These are phyloP conservation scores for Labrus mixtus DNA, from an alignment of 2,113 vertebrate species.

Conservation along the genomic window DNA sequence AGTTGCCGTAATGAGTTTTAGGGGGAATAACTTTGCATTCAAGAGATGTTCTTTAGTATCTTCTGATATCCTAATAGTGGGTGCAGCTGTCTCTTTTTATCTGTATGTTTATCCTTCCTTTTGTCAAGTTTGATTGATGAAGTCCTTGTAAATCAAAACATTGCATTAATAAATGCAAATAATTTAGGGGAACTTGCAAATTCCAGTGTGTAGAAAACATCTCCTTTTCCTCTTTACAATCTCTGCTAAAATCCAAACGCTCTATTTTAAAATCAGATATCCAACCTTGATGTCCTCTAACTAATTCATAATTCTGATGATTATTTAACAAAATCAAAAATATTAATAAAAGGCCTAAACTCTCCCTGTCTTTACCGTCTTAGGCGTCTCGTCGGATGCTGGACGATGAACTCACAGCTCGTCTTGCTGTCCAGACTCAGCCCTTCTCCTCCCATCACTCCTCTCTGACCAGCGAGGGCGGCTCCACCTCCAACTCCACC, in stretches of 20 bases:
- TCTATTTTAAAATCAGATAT: not conserved
- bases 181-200: no score
- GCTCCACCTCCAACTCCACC: conserved; percentile 91
- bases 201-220: not conserved
- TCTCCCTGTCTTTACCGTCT: not conserved
- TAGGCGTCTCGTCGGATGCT: conserved; percentile 94
- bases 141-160: not conserved
- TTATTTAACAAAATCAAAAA: not conserved
- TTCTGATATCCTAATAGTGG: not conserved
- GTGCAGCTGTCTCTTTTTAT: not conserved
- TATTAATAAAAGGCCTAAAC: not conserved
- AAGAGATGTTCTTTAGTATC: not conserved
- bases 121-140: no score
- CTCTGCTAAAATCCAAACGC: not conserved
- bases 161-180: not conserved
- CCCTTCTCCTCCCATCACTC: conserved; percentile 92
- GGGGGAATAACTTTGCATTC: no score
- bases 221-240: not conserved
- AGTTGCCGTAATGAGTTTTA: no score
- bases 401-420: conserved; percentile 95
- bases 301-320: no score
- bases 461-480: conserved; percentile 89
- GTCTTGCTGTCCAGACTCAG: conserved; percentile 91
- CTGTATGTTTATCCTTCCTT: no score
- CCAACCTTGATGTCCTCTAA: not conserved